Evolutionary conservation across 2,113 vertebrate species (phyloP).

Genomic region (Ctenomys sociabilis): DNA sequence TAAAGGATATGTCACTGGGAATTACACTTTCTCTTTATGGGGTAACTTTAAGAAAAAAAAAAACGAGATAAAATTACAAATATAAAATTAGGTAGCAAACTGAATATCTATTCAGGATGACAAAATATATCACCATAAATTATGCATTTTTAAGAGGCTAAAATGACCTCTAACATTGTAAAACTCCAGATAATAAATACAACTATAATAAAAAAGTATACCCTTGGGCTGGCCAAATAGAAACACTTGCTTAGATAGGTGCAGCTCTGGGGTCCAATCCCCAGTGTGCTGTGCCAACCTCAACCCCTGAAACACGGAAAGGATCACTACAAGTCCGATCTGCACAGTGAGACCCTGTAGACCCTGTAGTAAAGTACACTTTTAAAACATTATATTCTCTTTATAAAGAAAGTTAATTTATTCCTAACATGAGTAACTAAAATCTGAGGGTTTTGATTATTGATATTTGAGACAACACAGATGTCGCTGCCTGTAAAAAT

Average conservation of each 20-base stretch:
- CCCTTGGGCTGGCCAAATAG: no score
- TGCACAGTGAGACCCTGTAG: no score
- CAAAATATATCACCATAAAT: conserved; percentile 11
- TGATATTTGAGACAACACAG: neutral
- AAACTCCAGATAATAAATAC: neutral
- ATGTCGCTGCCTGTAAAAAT: neutral
- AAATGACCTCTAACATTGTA: neutral
- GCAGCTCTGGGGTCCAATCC: no score
- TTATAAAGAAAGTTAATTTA: neutral
- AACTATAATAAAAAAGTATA: no score
- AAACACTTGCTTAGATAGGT: no score
- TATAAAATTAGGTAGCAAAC: neutral
- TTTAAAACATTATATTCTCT: no score
- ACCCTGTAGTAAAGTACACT: no score
- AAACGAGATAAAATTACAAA: no score
- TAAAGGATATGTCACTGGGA: neutral
- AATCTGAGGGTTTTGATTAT: neutral
- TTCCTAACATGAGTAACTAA: neutral
- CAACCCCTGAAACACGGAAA: no score
- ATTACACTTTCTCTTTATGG: neutral
- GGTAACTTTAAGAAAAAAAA: neutral
- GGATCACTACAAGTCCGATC: no score
- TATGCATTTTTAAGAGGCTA: neutral
- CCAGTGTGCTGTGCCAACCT: no score
- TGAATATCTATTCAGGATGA: conserved; percentile 5